A percentile compares a stretch with the other conserved stretches of the same genome.
Conservation (phyloP, 2,113 vertebrate genomes). For the Corythoichthys haematopterus region DNA sequence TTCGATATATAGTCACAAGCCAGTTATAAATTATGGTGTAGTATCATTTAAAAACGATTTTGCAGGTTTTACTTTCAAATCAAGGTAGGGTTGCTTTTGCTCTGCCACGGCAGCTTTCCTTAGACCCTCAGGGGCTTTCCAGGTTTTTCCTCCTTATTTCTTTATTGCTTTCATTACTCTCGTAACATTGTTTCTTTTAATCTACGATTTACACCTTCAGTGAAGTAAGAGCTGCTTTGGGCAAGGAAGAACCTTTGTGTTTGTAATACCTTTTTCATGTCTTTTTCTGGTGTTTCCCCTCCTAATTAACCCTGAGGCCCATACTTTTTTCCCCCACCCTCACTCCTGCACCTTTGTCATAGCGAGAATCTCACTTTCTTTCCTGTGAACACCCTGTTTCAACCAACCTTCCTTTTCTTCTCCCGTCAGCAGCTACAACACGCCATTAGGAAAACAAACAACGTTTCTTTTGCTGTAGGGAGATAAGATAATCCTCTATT, state of each 20-base stretch:
- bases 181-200: slow-evolving; percentile 1
- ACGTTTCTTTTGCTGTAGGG: slow-evolving; percentile 3
- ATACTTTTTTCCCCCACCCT: neutral
- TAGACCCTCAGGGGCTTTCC: neutral
- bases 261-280: slow-evolving; percentile 13
- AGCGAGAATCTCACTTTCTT: slow-evolving; percentile 41
- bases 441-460: slow-evolving; percentile 33
- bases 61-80: slow-evolving; percentile 5
- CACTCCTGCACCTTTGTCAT: slow-evolving; percentile 21
- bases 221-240: slow-evolving; percentile 22
- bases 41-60: neutral
- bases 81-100: neutral
- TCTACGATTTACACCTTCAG: slow-evolving; percentile 5
- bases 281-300: neutral
- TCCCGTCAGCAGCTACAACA: slow-evolving; percentile 48
- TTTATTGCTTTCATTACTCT: neutral
- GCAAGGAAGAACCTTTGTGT: slow-evolving; percentile 8
- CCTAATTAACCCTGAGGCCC: slow-evolving; percentile 57
- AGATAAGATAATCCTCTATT: slow-evolving; percentile 8
- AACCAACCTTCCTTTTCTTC: slow-evolving; percentile 33
- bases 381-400: slow-evolving; percentile 19
- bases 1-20: slow-evolving; percentile 20
- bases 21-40: neutral
- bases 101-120: slow-evolving; percentile 6
- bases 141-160: neutral